Conservation (phyloP, 2,888 invertebrate species). For the Malthinus flaveolus region DNA sequence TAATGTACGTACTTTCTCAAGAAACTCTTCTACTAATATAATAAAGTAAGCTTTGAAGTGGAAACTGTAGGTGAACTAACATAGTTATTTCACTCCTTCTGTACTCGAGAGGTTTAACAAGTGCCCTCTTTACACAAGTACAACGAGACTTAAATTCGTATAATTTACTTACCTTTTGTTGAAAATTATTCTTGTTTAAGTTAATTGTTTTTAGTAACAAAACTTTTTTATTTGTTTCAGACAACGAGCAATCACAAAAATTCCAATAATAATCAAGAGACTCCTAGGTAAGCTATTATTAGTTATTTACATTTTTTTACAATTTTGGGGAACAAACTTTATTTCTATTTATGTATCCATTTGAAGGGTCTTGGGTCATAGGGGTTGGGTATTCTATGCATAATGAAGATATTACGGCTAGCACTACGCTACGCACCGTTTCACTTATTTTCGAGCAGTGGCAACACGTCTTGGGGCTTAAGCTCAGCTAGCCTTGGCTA, state of each 20-base stretch:
- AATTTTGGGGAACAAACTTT: too few relatives aligned
- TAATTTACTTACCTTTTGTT: slow-evolving; percentile 12
- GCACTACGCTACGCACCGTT: too few relatives aligned
- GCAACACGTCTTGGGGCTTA: too few relatives aligned
- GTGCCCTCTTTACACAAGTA: slow-evolving; percentile 11
- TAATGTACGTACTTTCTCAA: slow-evolving; percentile 14
- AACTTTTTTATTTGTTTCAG: slow-evolving; percentile 32
- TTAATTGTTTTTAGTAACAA: too few relatives aligned
- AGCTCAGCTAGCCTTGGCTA: too few relatives aligned
- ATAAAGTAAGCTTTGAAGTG: slow-evolving; percentile 19
- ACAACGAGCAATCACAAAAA: slow-evolving; percentile 33
- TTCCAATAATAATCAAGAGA: slow-evolving; percentile 38
- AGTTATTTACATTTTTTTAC: slow-evolving; percentile 10
- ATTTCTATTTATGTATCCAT: too few relatives aligned
- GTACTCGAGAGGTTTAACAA: slow-evolving; percentile 20
- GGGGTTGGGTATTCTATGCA: too few relatives aligned
- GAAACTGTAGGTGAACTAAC: slow-evolving; percentile 27
- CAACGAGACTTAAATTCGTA: slow-evolving; percentile 10
- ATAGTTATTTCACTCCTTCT: slow-evolving; percentile 21
- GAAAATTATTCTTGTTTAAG: too few relatives aligned
- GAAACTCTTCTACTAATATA: slow-evolving; percentile 19
- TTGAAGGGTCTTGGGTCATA: too few relatives aligned
- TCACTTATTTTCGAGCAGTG: too few relatives aligned
- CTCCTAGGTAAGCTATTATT: slow-evolving; percentile 34
- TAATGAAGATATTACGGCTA: too few relatives aligned